Conservation (phyloP, 2,113 vertebrate genomes). For the Mesoclemmys tuberculata region DNA sequence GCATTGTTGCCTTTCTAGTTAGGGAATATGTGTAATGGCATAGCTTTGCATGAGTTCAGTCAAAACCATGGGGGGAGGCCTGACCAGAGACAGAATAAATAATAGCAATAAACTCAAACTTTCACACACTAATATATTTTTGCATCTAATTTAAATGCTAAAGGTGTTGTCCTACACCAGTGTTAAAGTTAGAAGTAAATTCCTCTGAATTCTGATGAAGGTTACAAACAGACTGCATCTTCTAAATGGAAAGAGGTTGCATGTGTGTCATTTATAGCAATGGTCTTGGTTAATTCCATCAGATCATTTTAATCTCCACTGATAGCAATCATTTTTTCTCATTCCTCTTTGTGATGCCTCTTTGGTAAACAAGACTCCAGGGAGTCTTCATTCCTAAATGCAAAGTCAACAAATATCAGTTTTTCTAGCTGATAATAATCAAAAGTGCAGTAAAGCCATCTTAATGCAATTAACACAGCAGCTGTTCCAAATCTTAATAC, state of each 20-base stretch:
- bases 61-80: background rate
- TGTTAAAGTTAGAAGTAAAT: constrained; percentile 2
- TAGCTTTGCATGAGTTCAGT: background rate
- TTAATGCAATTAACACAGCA: constrained; percentile 57
- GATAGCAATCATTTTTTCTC: background rate
- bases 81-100: background rate
- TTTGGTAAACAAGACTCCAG: background rate
- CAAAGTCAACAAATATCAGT: constrained; percentile 7
- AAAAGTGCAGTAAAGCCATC: constrained; percentile 60
- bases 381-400: constrained; percentile 6
- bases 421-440: constrained; percentile 55
- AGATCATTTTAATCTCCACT: background rate
- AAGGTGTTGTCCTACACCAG: accelerated
- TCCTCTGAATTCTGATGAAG: background rate
- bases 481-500: constrained; percentile 68
- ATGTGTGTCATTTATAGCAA: background rate
- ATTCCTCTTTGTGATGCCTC: background rate
- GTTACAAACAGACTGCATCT: background rate
- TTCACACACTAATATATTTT: background rate
- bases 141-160: background rate
- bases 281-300: background rate
- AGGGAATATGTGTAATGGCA: background rate
- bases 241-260: background rate
- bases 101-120: background rate
- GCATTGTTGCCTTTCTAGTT: accelerated